Evolutionary conservation across 2,797 vertebrate genomes (phyloP).

Genomic region (Pseudochirops corinnae): DNA sequence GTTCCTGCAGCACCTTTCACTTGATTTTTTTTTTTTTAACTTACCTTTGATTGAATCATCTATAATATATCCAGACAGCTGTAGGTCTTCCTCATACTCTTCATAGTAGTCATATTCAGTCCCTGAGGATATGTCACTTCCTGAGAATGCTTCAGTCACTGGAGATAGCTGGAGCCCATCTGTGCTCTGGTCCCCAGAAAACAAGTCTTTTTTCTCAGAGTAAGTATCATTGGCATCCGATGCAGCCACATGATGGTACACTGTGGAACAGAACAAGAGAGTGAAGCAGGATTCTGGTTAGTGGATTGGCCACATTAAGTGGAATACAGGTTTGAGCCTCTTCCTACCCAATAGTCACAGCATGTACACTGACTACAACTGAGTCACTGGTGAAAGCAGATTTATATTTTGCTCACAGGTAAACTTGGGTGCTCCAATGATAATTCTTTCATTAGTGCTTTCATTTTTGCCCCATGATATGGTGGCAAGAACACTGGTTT

Average conservation of each 20-base stretch:
- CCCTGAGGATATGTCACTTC: slow-evolving; percentile 17
- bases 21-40: slow-evolving; percentile 48
- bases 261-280: slow-evolving; percentile 22
- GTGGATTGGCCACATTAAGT: background rate
- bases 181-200: slow-evolving; percentile 39
- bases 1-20: background rate
- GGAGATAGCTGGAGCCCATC: slow-evolving; percentile 37
- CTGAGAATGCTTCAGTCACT: slow-evolving; percentile 50
- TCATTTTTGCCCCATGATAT: slow-evolving; percentile 6
- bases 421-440: slow-evolving; percentile 54
- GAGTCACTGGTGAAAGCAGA: slow-evolving; percentile 72
- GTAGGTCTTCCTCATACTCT: slow-evolving; percentile 78
- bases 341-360: slow-evolving; percentile 48
- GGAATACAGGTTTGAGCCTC: slow-evolving; percentile 44
- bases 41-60: slow-evolving; percentile 82
- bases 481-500: background rate
- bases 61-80: slow-evolving; percentile 78
- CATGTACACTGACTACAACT: slow-evolving; percentile 31
- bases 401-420: slow-evolving; percentile 52
- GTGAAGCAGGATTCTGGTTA: background rate
- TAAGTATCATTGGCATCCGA: slow-evolving; percentile 70
- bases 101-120: slow-evolving; percentile 81
- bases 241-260: slow-evolving; percentile 50
- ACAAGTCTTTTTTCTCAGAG: slow-evolving; percentile 21
- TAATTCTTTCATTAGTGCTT: slow-evolving; percentile 42